These are phyloP conservation scores for Cosmorhoe ocellata DNA, from an alignment of 2,888 invertebrate genomes.

Conservation along the genomic window DNA sequence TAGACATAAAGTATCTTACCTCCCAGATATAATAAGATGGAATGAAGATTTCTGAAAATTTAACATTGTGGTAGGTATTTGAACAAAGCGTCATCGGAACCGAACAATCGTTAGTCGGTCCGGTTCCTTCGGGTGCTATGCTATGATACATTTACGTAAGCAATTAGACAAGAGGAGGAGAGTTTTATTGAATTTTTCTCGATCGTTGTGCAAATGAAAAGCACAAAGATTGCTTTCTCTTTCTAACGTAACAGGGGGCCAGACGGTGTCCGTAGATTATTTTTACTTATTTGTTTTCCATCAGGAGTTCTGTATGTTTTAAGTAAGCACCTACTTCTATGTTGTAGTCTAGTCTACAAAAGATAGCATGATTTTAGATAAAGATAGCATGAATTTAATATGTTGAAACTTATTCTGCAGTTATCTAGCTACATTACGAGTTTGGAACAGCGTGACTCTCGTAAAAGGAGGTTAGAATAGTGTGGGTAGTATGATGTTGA, in stretches of 20 bases:
- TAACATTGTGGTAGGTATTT: too few species aligned
- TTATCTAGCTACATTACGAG: too few species aligned
- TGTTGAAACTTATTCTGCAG: too few species aligned
- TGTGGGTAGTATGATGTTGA: not conserved
- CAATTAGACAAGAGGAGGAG: slow-evolving; percentile 78
- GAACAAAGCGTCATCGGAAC: slow-evolving; percentile 39
- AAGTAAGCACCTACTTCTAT: too few species aligned
- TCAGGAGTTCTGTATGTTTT: not conserved
- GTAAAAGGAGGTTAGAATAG: not conserved
- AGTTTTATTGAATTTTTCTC: slow-evolving; percentile 80
- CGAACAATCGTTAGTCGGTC: slow-evolving; percentile 45
- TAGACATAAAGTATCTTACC: too few species aligned
- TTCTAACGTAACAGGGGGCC: slow-evolving; percentile 53
- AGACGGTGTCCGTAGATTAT: slow-evolving; percentile 41
- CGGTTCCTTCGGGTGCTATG: slow-evolving; percentile 31
- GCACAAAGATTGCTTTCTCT: slow-evolving; percentile 69
- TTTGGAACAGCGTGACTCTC: too few species aligned
- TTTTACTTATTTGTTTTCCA: slow-evolving; percentile 9
- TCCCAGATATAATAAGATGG: too few species aligned
- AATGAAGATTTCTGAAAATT: too few species aligned
- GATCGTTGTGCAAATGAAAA: slow-evolving; percentile 77
- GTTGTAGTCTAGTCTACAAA: too few species aligned
- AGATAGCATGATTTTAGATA: too few species aligned
- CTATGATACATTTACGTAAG: slow-evolving; percentile 70
- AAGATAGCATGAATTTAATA: too few species aligned